Conservation (phyloP, 2,113 vertebrate species). For the Laterallus jamaicensis region DNA sequence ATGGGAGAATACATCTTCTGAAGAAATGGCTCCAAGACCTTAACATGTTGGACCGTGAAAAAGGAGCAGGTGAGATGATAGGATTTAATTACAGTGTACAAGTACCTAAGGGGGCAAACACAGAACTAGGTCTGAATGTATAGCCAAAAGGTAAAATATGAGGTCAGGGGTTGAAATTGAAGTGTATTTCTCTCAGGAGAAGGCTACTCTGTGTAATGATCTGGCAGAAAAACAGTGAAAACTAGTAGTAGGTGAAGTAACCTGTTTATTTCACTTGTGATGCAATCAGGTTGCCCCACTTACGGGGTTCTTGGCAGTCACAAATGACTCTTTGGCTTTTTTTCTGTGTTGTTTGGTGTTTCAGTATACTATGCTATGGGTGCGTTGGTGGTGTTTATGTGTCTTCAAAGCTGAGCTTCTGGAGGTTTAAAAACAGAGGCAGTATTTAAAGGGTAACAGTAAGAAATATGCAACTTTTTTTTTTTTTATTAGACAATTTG, state of each 20-base stretch:
- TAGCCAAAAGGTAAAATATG: slow-evolving; percentile 25
- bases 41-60: slow-evolving; percentile 57
- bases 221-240: background rate
- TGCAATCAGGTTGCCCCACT: background rate
- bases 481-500: background rate
- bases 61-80: slow-evolving; percentile 51
- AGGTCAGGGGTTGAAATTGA: background rate
- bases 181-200: background rate
- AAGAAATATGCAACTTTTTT: fast-evolving
- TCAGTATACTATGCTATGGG: background rate
- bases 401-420: background rate
- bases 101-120: slow-evolving; percentile 40
- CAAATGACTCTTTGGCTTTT: background rate
- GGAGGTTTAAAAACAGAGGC: background rate
- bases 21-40: slow-evolving; percentile 59
- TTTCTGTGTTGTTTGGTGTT: background rate
- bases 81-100: slow-evolving; percentile 55
- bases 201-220: background rate
- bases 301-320: background rate
- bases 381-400: no score
- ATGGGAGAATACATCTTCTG: background rate
- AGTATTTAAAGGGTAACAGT: background rate
- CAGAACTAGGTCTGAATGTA: slow-evolving; percentile 2
- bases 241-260: background rate
- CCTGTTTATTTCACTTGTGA: background rate